Percentiles rank a stretch among this genome's conserved stretches.
Conservation (phyloP, 2,113 vertebrate genomes). For the Pyxicephalus adspersus region DNA sequence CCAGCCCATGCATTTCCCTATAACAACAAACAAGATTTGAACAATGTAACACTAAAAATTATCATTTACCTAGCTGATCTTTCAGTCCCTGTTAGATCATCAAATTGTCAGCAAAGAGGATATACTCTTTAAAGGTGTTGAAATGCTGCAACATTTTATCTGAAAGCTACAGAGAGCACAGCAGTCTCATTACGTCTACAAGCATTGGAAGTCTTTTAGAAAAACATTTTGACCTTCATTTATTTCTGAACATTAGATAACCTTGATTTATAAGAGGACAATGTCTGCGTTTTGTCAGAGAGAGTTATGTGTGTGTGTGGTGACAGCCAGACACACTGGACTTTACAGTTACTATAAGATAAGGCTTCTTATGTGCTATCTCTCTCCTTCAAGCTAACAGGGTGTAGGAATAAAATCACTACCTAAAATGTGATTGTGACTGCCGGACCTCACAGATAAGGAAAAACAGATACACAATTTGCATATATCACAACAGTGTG, state of each 20-base stretch:
- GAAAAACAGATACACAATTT: constrained; percentile 10
- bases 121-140: too few relatives aligned
- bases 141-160: too few relatives aligned
- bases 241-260: constrained; percentile 52
- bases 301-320: constrained; percentile 28
- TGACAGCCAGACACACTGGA: constrained; percentile 26
- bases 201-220: constrained; percentile 10
- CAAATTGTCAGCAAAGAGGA: too few relatives aligned
- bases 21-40: too few relatives aligned
- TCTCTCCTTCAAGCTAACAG: background rate
- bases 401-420: background rate
- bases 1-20: too few relatives aligned
- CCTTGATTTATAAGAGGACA: constrained; percentile 35
- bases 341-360: constrained; percentile 16
- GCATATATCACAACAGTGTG: background rate
- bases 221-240: constrained; percentile 39
- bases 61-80: too few relatives aligned
- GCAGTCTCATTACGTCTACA: background rate
- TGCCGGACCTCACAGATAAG: background rate
- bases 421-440: background rate
- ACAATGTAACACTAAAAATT: too few relatives aligned
- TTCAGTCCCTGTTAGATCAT: too few relatives aligned
- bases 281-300: constrained; percentile 16
- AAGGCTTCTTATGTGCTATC: background rate
- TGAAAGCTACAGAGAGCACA: background rate